Base-by-base conservation (phyloP, 2,888 invertebrate genomes). In the Agrilus mali region DNA sequence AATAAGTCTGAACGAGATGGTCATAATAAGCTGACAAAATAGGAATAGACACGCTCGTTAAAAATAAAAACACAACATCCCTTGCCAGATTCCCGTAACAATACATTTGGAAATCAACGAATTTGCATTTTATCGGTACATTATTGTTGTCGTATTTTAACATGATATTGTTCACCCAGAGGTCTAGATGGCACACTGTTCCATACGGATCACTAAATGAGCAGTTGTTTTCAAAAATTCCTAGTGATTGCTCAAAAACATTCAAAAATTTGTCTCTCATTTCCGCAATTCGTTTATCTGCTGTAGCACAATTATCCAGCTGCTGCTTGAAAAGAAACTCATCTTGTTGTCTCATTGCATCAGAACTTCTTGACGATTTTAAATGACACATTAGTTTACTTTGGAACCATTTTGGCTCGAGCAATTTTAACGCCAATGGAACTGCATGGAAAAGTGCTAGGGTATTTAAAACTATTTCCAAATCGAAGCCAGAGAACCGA, bases 161-260 rank as follows among this genome's bases (percentile, higher is more conserved):
- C 66, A 77, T 67, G 6, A 74, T 62, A 50, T 77, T 77, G 53
- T 75, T 77, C n/a, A 71, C 68, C 77, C 77, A 77, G 38, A 73
- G 62, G 54, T 77, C 77, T 3, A 64, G 60, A 47, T 77, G 77
- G 1, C 66, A 61, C 10, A 75, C 61, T 0, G 73, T 69, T 1
- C 65, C 66, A 60, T 71, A 77, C 0, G 68, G 67, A 33, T 70
- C 70, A 3, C 4, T 61, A 20, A 4, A 20, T 4, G 3, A 3
- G 6, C 20, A 20, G 6, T 20, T 20, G 3, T 3, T 4, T 4
- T 20, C 20, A 20, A 20, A 20, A 20, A 20, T 6, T 20, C 6
- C 20, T 3, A 6, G 20, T 6, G 20, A 20, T 20, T 20, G 4
- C 4, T 4, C 20, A 20, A 20, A 6, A 57, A 14, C 65, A n/a